Conservation (phyloP, 2,113 vertebrate species). For the Furnarius figulus region DNA sequence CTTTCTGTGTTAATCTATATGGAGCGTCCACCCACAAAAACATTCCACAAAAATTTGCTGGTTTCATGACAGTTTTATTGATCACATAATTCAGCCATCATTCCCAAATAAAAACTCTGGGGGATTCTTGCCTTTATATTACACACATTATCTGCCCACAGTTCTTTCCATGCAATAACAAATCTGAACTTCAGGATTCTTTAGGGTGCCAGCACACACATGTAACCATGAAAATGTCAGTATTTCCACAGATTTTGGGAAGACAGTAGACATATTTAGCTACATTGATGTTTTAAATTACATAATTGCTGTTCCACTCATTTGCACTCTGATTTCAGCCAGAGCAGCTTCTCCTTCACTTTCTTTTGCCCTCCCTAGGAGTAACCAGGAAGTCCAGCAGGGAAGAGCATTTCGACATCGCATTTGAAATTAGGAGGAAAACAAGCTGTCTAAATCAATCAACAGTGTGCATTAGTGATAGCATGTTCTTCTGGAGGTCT, state of each 20-base stretch:
- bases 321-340: neutral
- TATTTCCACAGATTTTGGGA: neutral
- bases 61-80: neutral
- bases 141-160: neutral
- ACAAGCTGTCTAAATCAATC: constrained; percentile 55
- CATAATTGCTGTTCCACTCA: neutral
- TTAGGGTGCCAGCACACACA: neutral
- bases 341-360: neutral
- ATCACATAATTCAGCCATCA: neutral
- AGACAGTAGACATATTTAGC: neutral
- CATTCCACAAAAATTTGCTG: neutral
- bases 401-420: neutral
- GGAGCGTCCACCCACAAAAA: neutral
- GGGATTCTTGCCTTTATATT: neutral
- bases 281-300: neutral
- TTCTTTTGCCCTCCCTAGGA: neutral
- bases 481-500: constrained; percentile 33
- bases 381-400: neutral
- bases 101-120: neutral
- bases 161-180: neutral
- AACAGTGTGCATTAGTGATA: constrained; percentile 14
- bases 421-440: constrained; percentile 46
- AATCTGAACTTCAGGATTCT: neutral
- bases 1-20: neutral
- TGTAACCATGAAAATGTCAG: neutral